Conservation (phyloP, 2,113 vertebrate genomes). For the Sprattus sprattus region DNA sequence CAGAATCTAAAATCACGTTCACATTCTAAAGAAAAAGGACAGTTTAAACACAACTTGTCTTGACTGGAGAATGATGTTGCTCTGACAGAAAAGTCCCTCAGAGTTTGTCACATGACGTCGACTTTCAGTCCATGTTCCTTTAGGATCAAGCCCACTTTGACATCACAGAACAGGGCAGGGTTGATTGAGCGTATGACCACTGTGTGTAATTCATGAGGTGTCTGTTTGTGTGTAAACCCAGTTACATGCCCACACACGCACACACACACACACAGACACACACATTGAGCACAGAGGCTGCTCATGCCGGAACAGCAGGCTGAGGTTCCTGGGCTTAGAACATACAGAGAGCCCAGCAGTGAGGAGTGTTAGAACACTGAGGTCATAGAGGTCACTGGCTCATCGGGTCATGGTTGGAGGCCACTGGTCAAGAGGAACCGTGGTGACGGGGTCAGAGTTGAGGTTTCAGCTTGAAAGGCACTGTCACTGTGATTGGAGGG, state of each 20-base stretch:
- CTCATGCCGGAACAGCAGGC: not conserved
- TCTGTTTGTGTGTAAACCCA: not conserved
- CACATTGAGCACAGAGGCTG: not conserved
- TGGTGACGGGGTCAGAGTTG: not conserved
- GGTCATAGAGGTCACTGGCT: not conserved
- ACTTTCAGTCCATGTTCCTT: not conserved
- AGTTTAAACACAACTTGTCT: not conserved
- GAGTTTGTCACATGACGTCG: no score
- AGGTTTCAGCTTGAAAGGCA: not conserved
- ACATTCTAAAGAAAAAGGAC: not conserved
- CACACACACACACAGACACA: not conserved
- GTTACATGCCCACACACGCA: not conserved
- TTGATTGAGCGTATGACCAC: not conserved
- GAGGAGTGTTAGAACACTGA: not conserved
- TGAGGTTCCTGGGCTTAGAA: conserved; percentile 1
- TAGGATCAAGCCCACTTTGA: not conserved
- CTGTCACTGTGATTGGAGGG: not conserved
- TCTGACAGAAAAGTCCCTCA: not conserved
- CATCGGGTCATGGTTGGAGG: not conserved
- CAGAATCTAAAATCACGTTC: not conserved
- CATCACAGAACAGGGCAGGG: not conserved
- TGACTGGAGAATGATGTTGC: not conserved
- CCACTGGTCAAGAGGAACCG: not conserved
- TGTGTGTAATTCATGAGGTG: not conserved
- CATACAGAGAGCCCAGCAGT: not conserved